phyloP scores from a whole-genome alignment of 2,888 invertebrate genomes.

The Plagiodera versicolora region DNA sequence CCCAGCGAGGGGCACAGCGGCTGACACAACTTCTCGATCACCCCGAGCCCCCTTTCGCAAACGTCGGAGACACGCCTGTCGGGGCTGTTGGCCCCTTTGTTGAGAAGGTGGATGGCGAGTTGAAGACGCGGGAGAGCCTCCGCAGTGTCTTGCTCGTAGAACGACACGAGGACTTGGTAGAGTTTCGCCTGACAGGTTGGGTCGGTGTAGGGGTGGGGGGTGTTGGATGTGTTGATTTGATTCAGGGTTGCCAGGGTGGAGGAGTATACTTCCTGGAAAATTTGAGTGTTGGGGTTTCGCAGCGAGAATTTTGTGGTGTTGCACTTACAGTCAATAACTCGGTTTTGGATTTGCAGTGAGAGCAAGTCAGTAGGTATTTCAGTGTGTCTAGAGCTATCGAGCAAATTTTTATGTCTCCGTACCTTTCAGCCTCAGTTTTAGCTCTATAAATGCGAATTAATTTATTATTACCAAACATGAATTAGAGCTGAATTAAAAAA shows the following conservation, averaged over 20 bases:
- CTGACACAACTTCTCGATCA: conserved; percentile 36
- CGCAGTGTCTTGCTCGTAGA: conserved; percentile 35
- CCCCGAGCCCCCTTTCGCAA: conserved; percentile 31
- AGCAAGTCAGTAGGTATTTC: conserved; percentile 22
- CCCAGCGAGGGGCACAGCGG: conserved; percentile 33
- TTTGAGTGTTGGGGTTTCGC: neutral
- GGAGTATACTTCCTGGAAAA: conserved; percentile 30
- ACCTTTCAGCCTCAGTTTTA: conserved; percentile 13
- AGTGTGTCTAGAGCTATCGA: conserved; percentile 28
- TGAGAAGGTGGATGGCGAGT: conserved; percentile 29
- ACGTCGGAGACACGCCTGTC: conserved; percentile 24
- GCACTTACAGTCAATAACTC: conserved; percentile 25
- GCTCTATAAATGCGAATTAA: conserved; percentile 9
- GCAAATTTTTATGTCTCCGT: conserved; percentile 21
- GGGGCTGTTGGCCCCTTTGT: conserved; percentile 24
- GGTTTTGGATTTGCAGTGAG: conserved; percentile 26
- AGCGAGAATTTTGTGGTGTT: neutral
- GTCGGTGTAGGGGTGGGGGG: conserved; percentile 29
- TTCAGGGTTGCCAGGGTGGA: conserved; percentile 28
- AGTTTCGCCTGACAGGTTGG: conserved; percentile 27
- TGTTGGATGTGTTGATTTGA: conserved; percentile 27
- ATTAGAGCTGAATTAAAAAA: neutral
- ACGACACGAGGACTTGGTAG: conserved; percentile 32
- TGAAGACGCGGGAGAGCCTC: conserved; percentile 30
- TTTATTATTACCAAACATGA: neutral